phyloP scores from a whole-genome alignment of 2,797 vertebrate species.

The Sebastes kiyomatsui region DNA sequence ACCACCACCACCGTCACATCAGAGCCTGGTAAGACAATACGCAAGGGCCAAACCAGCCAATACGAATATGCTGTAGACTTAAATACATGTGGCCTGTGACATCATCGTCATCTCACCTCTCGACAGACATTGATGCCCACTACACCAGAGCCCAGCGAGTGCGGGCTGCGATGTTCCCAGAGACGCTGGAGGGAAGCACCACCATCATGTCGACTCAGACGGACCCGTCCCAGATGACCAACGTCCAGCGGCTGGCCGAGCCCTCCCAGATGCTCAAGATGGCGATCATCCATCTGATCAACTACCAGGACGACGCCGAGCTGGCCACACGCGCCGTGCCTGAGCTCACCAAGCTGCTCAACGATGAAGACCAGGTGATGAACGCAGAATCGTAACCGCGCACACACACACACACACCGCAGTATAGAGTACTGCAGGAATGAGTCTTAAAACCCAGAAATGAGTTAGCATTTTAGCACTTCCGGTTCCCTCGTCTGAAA shows the following conservation, averaged over 20 bases:
- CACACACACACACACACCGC: no score
- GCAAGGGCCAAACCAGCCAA: neutral
- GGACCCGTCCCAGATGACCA: constrained; percentile 91
- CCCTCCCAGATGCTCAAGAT: constrained; percentile 96
- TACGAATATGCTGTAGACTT: neutral
- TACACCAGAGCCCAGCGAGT: constrained; percentile 89
- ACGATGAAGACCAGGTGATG: constrained; percentile 94
- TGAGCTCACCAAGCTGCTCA: constrained; percentile 97
- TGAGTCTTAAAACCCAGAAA: no score
- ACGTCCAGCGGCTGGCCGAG: constrained; percentile 95
- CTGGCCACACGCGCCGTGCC: constrained; percentile 94
- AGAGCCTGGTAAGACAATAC: constrained; percentile 64
- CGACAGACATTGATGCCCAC: constrained; percentile 85
- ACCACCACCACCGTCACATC: constrained; percentile 66
- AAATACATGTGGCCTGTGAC: neutral
- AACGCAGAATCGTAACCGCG: neutral
- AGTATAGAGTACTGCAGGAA: no score
- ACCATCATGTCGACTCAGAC: constrained; percentile 89
- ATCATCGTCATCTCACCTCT: neutral
- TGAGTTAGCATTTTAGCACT: no score
- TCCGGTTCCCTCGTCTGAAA: no score
- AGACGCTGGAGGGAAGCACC: constrained; percentile 84
- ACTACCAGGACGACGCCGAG: constrained; percentile 98
- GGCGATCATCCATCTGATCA: constrained; percentile 97
- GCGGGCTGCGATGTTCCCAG: constrained; percentile 95